Conservation (phyloP, 1,140 invertebrate genomes). For the Drosophila mauritiana region DNA sequence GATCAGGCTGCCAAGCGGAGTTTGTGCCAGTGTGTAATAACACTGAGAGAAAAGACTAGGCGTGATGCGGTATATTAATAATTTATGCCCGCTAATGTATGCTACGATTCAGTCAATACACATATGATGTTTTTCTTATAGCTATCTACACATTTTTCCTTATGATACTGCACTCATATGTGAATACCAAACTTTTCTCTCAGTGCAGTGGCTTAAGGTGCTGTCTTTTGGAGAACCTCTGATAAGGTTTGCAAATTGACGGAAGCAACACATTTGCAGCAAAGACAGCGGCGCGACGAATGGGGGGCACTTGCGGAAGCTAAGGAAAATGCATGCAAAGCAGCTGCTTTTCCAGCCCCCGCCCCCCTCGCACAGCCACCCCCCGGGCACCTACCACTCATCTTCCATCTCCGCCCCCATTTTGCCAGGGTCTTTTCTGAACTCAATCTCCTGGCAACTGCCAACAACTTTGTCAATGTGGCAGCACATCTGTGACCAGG, state of each 20-base stretch:
- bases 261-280: slow-evolving; percentile 68
- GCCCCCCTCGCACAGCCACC: no score
- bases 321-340: slow-evolving; percentile 48
- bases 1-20: slow-evolving; percentile 19
- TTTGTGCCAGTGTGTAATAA: background rate
- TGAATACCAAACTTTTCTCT: background rate
- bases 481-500: slow-evolving; percentile 59
- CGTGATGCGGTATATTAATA: no score
- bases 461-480: slow-evolving; percentile 73
- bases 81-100: background rate
- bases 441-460: slow-evolving; percentile 52
- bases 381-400: background rate
- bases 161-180: no score
- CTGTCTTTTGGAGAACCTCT: slow-evolving; percentile 24
- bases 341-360: slow-evolving; percentile 22
- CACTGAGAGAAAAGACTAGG: slow-evolving; percentile 10
- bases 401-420: background rate
- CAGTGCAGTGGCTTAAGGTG: slow-evolving; percentile 17
- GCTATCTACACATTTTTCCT: no score
- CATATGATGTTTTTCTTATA: no score
- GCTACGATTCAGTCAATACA: background rate
- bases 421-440: slow-evolving; percentile 21
- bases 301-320: background rate
- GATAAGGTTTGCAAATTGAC: slow-evolving; percentile 75
- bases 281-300: background rate